Evolutionary conservation across 2,797 vertebrate species (phyloP), one percentile per base, ranked within the genome.

Genomic region (Macroramphosus scolopax): DNA sequence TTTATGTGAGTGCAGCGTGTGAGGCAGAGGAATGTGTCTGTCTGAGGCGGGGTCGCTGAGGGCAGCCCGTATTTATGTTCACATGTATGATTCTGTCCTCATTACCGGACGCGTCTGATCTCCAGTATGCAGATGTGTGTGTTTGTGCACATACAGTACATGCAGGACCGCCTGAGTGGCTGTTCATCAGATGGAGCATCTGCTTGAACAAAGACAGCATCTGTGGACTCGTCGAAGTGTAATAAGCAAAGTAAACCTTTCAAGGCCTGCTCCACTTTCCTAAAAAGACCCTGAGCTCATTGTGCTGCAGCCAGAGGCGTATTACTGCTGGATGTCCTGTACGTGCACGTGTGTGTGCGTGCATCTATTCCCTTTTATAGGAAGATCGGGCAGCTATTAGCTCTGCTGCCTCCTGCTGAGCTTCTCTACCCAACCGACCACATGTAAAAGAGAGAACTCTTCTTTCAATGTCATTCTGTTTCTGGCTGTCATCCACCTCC

Each of bases 201-300:
- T 24, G 49, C 31, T 40, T 34, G 49, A 62, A 79, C 68, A 76
- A 72, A 80, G 67, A 43, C 50, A 33, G 42, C 32, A n/a, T 65
- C 68, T 76, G 70, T 63, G 46, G 63, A 53, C 58, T 78, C 78
- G 84, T 80, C 22, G 22, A 51, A 15, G 66, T 75, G 66, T 72
- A 82, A 80, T 81, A 78, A 83, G 59, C 57, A 78, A 57, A 84
- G 72, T 67, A 75, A 84, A 81, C 60, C 76, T 42, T 70, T 56
- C 63, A 65, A 62, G 68, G 61, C 57, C 79, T 74, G 72, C 72
- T 66, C 63, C 75, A 57, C 64, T 78, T 82, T 73, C 55, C 59
- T 51, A 51, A 64, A 74, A 68, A 72, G 47, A 66, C 50, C 61
- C 67, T 53, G 70, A 75, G 65, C 73, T 68, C 68, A 66, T 63